Conservation (phyloP, 2,113 vertebrate genomes). For the Uria lomvia region DNA sequence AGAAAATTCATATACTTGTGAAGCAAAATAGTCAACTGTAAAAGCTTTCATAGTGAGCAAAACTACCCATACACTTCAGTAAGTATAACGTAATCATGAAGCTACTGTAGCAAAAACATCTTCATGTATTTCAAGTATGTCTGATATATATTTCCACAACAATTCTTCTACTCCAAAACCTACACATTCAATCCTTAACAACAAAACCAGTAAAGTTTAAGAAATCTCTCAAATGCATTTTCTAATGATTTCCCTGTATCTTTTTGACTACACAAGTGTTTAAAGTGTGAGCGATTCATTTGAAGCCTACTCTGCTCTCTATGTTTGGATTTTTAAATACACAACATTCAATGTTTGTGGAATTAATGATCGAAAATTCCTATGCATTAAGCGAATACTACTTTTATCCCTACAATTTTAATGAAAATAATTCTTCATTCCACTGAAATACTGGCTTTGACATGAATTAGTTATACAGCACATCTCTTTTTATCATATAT, state of each 20-base stretch:
- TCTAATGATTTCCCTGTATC: neutral
- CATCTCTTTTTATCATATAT: neutral
- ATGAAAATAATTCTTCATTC: neutral
- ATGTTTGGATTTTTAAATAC: neutral
- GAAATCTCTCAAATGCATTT: neutral
- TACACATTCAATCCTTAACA: neutral
- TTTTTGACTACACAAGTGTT: neutral
- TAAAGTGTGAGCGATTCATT: neutral
- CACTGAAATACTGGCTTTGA: neutral
- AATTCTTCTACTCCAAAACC: neutral
- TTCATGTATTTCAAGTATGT: neutral
- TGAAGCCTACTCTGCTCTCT: neutral
- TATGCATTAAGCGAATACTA: neutral
- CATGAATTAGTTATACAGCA: neutral
- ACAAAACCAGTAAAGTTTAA: neutral
- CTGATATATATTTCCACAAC: neutral
- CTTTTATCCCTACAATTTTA: neutral
- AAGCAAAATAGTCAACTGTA: neutral
- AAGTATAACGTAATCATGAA: neutral
- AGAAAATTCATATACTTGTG: neutral
- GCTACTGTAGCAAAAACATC: neutral
- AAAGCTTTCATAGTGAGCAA: neutral
- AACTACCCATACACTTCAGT: neutral
- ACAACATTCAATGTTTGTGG: neutral
- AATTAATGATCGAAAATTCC: neutral